These are phyloP conservation scores for Psittacula cyanocephala DNA, from an alignment of 2,113 vertebrate species.

Conservation along the genomic window DNA sequence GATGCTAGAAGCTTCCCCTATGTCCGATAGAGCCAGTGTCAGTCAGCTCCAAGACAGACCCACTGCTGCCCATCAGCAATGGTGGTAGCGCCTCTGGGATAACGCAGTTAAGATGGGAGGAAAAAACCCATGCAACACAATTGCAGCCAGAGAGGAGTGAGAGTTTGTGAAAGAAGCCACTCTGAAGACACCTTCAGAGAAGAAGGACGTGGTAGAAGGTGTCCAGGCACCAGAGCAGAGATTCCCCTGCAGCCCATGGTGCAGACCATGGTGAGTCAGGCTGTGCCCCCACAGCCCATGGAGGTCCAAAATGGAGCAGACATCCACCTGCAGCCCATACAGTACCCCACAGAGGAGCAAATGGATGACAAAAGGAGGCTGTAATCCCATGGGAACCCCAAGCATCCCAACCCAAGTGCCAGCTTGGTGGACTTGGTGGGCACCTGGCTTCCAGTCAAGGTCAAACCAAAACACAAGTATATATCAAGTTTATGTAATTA, in stretches of 20 bases:
- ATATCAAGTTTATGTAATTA: not conserved
- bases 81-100: not conserved
- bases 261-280: not conserved
- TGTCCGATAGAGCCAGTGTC: fast-evolving
- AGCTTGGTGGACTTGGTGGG: not conserved
- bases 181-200: not conserved
- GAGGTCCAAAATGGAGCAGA: fast-evolving
- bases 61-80: fast-evolving
- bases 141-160: not conserved
- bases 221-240: fast-evolving
- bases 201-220: not conserved
- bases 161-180: not conserved
- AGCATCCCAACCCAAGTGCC: too few relatives aligned
- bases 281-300: not conserved
- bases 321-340: not conserved
- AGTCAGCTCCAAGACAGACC: fast-evolving
- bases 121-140: not conserved
- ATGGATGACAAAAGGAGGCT: fast-evolving
- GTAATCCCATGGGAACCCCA: not conserved
- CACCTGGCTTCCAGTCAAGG: not conserved
- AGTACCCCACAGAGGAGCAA: not conserved
- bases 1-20: not conserved
- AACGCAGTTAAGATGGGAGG: not conserved
- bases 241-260: not conserved
- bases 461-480: not conserved